A percentile compares a stretch with the other conserved stretches of the same genome.
Conservation (phyloP, 2,797 vertebrate genomes). For the Selene dorsalis region DNA sequence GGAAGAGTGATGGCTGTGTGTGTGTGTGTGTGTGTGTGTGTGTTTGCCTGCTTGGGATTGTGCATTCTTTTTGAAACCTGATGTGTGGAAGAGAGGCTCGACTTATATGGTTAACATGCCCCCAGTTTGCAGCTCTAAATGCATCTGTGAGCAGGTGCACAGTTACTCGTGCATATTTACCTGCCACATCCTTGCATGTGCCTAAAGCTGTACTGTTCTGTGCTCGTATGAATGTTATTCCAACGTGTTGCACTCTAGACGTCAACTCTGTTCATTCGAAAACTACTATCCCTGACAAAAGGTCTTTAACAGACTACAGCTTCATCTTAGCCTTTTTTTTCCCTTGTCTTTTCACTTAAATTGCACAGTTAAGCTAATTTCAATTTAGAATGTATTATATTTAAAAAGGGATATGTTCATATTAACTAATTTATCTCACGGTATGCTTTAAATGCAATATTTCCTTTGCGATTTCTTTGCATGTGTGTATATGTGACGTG, state of each 20-base stretch:
- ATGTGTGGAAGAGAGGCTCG: conserved; percentile 48
- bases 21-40: conserved; percentile 32
- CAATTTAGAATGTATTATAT: conserved; percentile 75
- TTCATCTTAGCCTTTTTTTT: conserved; percentile 34
- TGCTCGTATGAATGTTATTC: conserved; percentile 59
- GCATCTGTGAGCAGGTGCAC: conserved; percentile 57
- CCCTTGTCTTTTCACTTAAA: conserved; percentile 49
- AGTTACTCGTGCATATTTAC: conserved; percentile 35
- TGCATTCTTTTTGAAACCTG: conserved; percentile 55
- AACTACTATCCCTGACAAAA: conserved; percentile 66
- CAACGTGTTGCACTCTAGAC: conserved; percentile 44
- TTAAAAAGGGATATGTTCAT: conserved; percentile 78
- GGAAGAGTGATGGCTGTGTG: conserved; percentile 34
- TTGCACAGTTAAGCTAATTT: conserved; percentile 75
- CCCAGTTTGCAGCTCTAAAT: conserved; percentile 61
- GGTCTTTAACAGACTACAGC: conserved; percentile 62
- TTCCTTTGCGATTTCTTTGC: conserved; percentile 58
- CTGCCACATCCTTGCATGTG: conserved; percentile 71
- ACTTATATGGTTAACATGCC: conserved; percentile 39
- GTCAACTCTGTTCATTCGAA: conserved; percentile 41
- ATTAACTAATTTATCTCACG: conserved; percentile 68
- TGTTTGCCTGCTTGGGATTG: conserved; percentile 36
- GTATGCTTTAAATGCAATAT: conserved; percentile 69
- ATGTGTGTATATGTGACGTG: conserved; percentile 57
- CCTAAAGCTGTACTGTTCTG: conserved; percentile 62